phyloP scores from a whole-genome alignment of 2,113 vertebrate species.

The Mesembrinibis cayennensis region DNA sequence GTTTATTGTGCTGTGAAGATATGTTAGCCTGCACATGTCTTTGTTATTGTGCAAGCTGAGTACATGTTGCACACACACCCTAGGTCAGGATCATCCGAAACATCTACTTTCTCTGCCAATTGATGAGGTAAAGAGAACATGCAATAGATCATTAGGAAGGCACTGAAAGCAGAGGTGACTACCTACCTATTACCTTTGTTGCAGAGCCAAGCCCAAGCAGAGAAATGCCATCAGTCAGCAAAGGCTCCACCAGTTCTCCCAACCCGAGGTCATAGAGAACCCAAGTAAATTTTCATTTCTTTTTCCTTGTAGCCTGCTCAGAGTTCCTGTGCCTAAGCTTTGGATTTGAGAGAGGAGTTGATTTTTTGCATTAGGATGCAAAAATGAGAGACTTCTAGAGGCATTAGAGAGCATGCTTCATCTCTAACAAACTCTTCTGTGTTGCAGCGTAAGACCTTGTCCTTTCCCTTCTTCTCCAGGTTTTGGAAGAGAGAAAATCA shows the following conservation, averaged over 20 bases:
- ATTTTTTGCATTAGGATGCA: neutral
- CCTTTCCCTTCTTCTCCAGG: neutral
- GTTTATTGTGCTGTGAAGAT: neutral
- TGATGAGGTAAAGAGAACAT: fast-evolving
- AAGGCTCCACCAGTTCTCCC: neutral
- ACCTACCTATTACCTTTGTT: neutral
- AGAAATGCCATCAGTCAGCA: neutral
- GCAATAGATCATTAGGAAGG: neutral
- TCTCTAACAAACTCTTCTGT: neutral
- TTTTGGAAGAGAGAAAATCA: neutral
- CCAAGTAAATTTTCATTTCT: neutral
- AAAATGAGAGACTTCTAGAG: neutral
- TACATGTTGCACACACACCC: neutral
- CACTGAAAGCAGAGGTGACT: neutral
- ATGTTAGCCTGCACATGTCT: neutral
- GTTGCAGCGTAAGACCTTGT: neutral
- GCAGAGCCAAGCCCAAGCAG: neutral
- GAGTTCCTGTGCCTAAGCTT: neutral
- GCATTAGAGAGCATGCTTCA: neutral
- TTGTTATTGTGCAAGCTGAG: neutral
- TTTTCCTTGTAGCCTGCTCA: neutral
- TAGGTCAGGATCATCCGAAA: neutral
- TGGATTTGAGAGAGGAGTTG: neutral
- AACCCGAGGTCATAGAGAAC: neutral
- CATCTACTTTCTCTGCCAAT: neutral